Base-by-base conservation (phyloP, 2,113 vertebrate genomes). In the Elanus axillaris region DNA sequence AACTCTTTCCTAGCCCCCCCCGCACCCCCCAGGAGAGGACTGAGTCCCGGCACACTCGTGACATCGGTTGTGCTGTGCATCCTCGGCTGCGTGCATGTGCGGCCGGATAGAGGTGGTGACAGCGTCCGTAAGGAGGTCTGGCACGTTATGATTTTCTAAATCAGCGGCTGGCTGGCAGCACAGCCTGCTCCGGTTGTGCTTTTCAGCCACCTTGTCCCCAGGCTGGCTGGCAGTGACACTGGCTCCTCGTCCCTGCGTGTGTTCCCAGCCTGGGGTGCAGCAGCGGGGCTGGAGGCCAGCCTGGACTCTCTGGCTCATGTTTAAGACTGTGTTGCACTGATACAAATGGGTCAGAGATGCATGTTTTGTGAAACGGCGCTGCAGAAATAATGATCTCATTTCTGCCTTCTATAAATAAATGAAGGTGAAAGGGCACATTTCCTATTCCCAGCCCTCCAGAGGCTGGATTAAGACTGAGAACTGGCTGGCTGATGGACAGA, bases 341-440 rank as follows among this genome's bases (percentile, higher is more conserved):
- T 45, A 48, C 36, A 29, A 38, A 79, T 16, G n/a, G 72, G 53
- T 79, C 90, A 77, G 78, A 94, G 34, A 12, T 34, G 25, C 10
- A 18, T 0, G 3, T 27, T 68, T 80, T 40, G 32, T 50, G 48
- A 50, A 91, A 58, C 1, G 0, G 36, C 18, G 5, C 56, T 75
- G 74, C 63, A 86, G 88, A 93, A 95, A 79, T 78, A 45, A 75
- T 71, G 73, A 88, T 89, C 31, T 59, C 56, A 52, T 91, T 93
- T 78, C 93, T 96, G 81, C 48, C 36, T 7, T 64, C 93, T 96
- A 90, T 94, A 96, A 97, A 96, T 92, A 93, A 97, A 95, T 88
- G 31, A 78, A 84, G 90, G 87, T 58, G 92, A 97, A 94, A 76
- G 86, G 82, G 96, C 64, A 45, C 15, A 16, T 92, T 97, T 97